phyloP scores from a whole-genome alignment of 2,888 invertebrate genomes.

The Deroplatys truncata region DNA sequence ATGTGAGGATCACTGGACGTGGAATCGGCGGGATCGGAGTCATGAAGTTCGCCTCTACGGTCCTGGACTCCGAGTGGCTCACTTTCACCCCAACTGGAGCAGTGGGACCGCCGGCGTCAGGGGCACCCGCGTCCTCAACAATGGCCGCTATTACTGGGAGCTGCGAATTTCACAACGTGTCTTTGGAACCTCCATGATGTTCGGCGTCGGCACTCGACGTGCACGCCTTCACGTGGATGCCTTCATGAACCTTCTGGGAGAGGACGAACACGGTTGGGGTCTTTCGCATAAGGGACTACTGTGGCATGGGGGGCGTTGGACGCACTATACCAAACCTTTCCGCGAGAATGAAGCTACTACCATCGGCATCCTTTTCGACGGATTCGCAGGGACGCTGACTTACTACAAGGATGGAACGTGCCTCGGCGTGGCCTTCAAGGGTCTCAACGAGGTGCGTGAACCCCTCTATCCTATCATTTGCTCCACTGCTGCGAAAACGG shows the following conservation, averaged over 20 bases:
- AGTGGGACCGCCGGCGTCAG: conserved; percentile 69
- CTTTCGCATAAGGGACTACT: conserved; percentile 67
- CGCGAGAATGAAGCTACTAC: conserved; percentile 63
- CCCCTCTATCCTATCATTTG: conserved; percentile 65
- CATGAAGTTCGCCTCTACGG: conserved; percentile 57
- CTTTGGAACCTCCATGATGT: conserved; percentile 74
- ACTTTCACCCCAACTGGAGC: conserved; percentile 73
- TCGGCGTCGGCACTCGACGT: conserved; percentile 59
- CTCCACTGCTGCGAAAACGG: conserved; percentile 71
- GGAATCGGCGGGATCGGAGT: conserved; percentile 56
- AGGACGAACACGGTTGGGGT: conserved; percentile 67
- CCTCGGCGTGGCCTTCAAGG: conserved; percentile 67
- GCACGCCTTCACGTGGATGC: conserved; percentile 61
- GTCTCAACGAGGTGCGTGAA: conserved; percentile 57
- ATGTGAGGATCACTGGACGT: conserved; percentile 64
- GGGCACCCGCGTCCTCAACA: conserved; percentile 61
- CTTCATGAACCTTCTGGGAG: conserved; percentile 68
- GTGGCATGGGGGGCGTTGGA: conserved; percentile 62
- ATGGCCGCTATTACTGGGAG: conserved; percentile 62
- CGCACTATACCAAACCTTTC: conserved; percentile 63
- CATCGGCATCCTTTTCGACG: conserved; percentile 65
- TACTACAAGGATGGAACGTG: conserved; percentile 67
- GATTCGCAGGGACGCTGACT: conserved; percentile 62
- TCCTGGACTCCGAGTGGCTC: conserved; percentile 53
- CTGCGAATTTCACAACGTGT: conserved; percentile 58